Evolutionary conservation across 2,797 vertebrate genomes (phyloP).

Genomic region (Ceryle rudis): DNA sequence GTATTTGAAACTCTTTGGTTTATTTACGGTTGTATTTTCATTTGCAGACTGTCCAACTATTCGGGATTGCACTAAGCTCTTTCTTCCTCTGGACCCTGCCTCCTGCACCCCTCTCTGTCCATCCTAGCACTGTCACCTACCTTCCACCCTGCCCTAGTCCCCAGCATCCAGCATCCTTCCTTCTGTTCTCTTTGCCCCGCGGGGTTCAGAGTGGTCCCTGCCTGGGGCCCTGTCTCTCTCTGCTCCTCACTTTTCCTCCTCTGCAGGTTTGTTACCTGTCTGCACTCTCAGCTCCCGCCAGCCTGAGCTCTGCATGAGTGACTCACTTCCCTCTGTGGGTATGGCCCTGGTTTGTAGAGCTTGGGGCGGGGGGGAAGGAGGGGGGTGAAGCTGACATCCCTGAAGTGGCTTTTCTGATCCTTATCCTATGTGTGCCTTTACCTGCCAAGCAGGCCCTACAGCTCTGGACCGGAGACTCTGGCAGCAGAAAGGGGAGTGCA

Average conservation of each 20-base stretch:
- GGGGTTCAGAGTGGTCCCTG: neutral
- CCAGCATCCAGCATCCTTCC: slow-evolving; percentile 49
- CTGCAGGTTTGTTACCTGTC: slow-evolving; percentile 71
- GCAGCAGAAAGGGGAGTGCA: neutral
- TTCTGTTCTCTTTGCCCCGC: slow-evolving; percentile 50
- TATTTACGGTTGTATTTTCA: slow-evolving; percentile 67
- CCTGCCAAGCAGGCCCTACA: neutral
- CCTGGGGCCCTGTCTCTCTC: neutral
- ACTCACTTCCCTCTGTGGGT: slow-evolving; percentile 68
- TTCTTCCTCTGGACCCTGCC: slow-evolving; percentile 66
- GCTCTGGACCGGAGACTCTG: slow-evolving; percentile 29
- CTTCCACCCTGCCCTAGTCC: neutral
- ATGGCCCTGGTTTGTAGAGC: slow-evolving; percentile 60
- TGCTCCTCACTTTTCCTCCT: slow-evolving; percentile 74
- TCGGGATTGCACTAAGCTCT: slow-evolving; percentile 70
- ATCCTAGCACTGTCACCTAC: slow-evolving; percentile 63
- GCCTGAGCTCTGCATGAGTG: slow-evolving; percentile 69
- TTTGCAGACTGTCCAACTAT: slow-evolving; percentile 70
- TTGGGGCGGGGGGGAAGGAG: slow-evolving; percentile 50
- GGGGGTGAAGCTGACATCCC: slow-evolving; percentile 31
- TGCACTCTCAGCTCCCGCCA: slow-evolving; percentile 58
- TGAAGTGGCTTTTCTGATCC: neutral
- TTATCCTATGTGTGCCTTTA: neutral
- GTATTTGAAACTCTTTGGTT: slow-evolving; percentile 27
- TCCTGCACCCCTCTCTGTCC: slow-evolving; percentile 33